Evolutionary conservation across 1,140 invertebrate species (phyloP), one percentile per base, ranked within the genome.

Genomic region (Cydia splendana): DNA sequence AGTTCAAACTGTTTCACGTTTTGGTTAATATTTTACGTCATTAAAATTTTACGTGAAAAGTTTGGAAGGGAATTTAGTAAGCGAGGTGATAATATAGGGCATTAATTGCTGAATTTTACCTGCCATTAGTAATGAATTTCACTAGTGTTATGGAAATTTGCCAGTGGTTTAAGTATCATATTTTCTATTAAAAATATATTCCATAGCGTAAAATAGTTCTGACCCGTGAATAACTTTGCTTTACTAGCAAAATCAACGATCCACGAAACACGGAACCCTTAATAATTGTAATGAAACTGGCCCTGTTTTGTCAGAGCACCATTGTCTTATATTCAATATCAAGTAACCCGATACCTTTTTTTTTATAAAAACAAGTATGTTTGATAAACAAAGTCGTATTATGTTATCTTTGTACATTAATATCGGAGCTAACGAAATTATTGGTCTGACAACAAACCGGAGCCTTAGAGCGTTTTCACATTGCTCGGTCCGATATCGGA

Each of bases 241-340:
- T 62, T 20, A 62, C n/a, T 9, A 62, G 7, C 57, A 18, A 18
- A 20, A 62, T 7, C 57, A 9, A 20, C 7, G 65, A 5, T 18
- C 9, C 18, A 71, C 67, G 18, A 38, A 45, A 20, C 18, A 71
- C 67, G 18, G 67, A 45, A 20, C 30, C 34, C 38, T 13, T 20
- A 6, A 2, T 9, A n/a, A n/a, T n/a, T n/a, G 30, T 15, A 12
- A 1, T 65, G 5, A 18, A 53, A 53, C n/a, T 53, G 38, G n/a
- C n/a, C 18, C 51, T 71, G 15, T n/a, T 45, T 42, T 10, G 4
- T 20, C 34, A 18, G 34, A n/a, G 9, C 12, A 42, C 34, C 67
- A 71, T 71, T 71, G 67, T 38, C 67, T 38, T 71, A 71, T 42
- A 71, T 71, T 71, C 67, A 71, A 71, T 71, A 71, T 45, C 67